These are phyloP conservation scores for Lepidurus apus DNA, from an alignment of 1,140 invertebrate genomes.

Conservation along the genomic window DNA sequence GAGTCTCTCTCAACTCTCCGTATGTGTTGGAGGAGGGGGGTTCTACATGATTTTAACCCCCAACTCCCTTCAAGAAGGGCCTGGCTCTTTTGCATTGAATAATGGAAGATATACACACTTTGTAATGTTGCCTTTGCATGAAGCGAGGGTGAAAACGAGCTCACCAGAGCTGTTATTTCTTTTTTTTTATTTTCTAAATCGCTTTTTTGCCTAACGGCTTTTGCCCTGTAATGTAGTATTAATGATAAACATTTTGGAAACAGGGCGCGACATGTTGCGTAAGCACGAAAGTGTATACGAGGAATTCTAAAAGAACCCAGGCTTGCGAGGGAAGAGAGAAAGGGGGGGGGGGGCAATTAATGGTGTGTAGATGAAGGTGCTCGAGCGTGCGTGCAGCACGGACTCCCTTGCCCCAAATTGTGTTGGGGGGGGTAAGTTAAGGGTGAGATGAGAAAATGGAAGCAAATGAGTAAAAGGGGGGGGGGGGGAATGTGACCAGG, in stretches of 20 bases:
- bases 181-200: no score
- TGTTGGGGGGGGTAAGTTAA: not conserved
- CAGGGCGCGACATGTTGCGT: not conserved
- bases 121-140: not conserved
- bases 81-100: not conserved
- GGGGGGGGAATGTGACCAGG: not conserved
- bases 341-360: not conserved
- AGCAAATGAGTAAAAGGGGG: not conserved
- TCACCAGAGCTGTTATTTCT: no score
- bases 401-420: not conserved
- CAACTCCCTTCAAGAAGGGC: not conserved
- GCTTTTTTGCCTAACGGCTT: no score
- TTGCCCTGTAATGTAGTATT: not conserved
- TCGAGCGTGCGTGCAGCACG: conserved; percentile 16
- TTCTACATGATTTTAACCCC: not conserved
- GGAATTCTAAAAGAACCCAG: not conserved
- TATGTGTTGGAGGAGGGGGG: no score
- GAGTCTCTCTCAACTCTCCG: not conserved
- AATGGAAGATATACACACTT: not conserved
- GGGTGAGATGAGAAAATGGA: conserved; percentile 23
- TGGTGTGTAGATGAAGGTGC: conserved; percentile 17
- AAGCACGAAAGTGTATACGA: not conserved
- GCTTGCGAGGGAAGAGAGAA: no score
- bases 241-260: not conserved
- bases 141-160: no score